phyloP scores from a whole-genome alignment of 2,888 invertebrate genomes.

The Gibbula magus region DNA sequence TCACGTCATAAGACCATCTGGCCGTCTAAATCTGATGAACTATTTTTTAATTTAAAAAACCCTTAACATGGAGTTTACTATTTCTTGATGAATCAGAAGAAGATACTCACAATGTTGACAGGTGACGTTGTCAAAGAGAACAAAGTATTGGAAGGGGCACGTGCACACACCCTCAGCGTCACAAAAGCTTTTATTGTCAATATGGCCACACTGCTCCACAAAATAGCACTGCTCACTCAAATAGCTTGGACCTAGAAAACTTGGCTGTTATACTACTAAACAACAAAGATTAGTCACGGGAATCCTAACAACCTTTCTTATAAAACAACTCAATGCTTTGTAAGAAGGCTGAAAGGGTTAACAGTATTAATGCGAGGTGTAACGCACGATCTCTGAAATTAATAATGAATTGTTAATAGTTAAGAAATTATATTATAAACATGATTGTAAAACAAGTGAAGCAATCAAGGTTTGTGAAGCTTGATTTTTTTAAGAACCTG shows the following conservation, averaged over 20 bases:
- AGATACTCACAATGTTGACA: conserved; percentile 22
- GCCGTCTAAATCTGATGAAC: too few species aligned
- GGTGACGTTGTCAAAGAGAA: neutral
- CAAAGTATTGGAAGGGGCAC: conserved; percentile 16
- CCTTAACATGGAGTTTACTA: neutral
- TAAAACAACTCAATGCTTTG: neutral
- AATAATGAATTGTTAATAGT: too few species aligned
- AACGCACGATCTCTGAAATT: too few species aligned
- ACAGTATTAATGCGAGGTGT: too few species aligned
- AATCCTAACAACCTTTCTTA: neutral
- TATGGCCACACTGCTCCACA: conserved; percentile 23
- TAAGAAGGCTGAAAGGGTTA: too few species aligned
- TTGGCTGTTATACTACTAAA: neutral
- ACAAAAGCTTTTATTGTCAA: conserved; percentile 22
- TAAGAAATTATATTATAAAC: too few species aligned
- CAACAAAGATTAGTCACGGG: neutral
- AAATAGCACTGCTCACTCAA: conserved; percentile 29
- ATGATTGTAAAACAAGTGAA: too few species aligned
- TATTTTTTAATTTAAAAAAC: too few species aligned
- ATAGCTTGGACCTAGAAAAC: conserved; percentile 24
- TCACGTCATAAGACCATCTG: too few species aligned
- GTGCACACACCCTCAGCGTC: conserved; percentile 15
- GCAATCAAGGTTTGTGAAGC: too few species aligned
- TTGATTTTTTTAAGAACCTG: too few species aligned
- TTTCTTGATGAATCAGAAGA: too few species aligned